Percentiles rank a stretch among this genome's conserved stretches.
phyloP scores from a whole-genome alignment of 2,113 vertebrate species.

The Peromyscus californicus region DNA sequence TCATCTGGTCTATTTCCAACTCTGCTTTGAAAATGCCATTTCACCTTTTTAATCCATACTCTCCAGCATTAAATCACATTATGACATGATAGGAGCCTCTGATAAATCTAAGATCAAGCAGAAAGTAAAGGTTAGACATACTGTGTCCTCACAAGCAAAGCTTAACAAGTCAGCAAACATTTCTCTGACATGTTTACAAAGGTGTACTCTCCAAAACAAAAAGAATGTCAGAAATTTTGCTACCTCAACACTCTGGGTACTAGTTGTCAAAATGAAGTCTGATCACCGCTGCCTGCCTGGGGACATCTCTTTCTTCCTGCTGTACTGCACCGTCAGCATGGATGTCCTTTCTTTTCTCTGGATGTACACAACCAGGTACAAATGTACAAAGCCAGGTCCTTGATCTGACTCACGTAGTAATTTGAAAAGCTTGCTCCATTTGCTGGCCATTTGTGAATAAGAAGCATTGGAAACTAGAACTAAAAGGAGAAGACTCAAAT shows the following conservation, averaged over 20 bases:
- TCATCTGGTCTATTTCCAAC: background rate
- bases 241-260: background rate
- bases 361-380: rapidly evolving
- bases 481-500: background rate
- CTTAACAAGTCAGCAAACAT: background rate
- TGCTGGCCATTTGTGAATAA: background rate
- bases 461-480: background rate
- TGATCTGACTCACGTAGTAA: background rate
- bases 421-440: background rate
- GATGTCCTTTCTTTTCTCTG: background rate
- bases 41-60: background rate
- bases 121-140: background rate
- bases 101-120: background rate
- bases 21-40: background rate
- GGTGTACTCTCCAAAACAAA: background rate
- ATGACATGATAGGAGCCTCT: background rate
- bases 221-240: background rate
- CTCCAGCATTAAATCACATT: background rate
- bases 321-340: background rate
- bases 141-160: background rate
- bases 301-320: background rate
- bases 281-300: too few species aligned
- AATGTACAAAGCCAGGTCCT: too few species aligned
- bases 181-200: background rate
- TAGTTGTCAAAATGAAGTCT: background rate